Conservation (phyloP, 2,113 vertebrate species). For the Eonycteris spelaea region DNA sequence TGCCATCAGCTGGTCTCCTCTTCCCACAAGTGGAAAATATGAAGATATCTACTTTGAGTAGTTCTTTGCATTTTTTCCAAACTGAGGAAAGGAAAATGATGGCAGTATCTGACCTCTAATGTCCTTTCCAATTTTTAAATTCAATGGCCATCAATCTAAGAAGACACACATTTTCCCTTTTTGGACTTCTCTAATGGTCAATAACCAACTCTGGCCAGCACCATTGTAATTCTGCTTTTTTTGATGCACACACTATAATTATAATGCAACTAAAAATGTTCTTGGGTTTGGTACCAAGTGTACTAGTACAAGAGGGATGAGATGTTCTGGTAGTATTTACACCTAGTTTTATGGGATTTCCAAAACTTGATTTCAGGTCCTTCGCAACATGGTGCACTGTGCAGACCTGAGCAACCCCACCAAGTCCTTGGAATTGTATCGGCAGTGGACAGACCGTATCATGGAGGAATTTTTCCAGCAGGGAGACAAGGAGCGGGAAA, state of each 20-base stretch:
- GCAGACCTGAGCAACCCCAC: slow-evolving; percentile 98
- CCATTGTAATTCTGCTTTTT: background rate
- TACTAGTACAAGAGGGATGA: slow-evolving; percentile 20
- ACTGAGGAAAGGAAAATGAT: slow-evolving; percentile 28
- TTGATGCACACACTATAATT: background rate
- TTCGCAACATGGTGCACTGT: slow-evolving; percentile 98
- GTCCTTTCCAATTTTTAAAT: slow-evolving; percentile 41
- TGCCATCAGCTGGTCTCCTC: slow-evolving; percentile 29
- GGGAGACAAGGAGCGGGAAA: slow-evolving; percentile 95
- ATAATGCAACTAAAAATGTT: slow-evolving; percentile 43
- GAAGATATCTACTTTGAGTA: slow-evolving; percentile 42
- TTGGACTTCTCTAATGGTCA: background rate
- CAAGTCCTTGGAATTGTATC: slow-evolving; percentile 96
- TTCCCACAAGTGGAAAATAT: slow-evolving; percentile 48
- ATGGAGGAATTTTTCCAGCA: slow-evolving; percentile 99
- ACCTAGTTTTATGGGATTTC: slow-evolving; percentile 49
- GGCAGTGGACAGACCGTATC: slow-evolving; percentile 98
- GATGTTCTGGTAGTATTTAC: slow-evolving; percentile 21
- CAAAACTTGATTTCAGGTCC: slow-evolving; percentile 86
- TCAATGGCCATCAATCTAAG: background rate
- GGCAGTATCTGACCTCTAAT: slow-evolving; percentile 14
- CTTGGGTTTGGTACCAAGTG: slow-evolving; percentile 32
- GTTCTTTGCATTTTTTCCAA: slow-evolving; percentile 61
- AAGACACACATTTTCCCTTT: background rate
- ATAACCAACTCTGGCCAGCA: background rate